Percentiles rank a stretch among this genome's conserved stretches.
These are phyloP conservation scores for Apeltes quadracus DNA, from an alignment of 2,113 vertebrate species.

Conservation along the genomic window DNA sequence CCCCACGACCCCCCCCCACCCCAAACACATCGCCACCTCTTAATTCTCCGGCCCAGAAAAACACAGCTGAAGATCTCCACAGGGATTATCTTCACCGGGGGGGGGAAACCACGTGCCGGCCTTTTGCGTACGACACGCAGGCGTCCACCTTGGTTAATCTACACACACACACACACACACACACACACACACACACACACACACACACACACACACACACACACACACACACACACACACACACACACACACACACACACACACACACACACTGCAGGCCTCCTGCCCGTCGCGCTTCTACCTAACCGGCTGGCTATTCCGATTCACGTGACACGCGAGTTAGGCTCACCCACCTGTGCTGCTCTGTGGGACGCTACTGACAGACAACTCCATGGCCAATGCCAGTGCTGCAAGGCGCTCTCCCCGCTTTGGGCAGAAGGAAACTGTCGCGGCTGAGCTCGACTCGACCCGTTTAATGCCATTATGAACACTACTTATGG, in stretches of 20 bases:
- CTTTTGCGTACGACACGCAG: slow-evolving; percentile 30
- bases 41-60: slow-evolving; percentile 69
- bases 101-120: slow-evolving; percentile 60
- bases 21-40: slow-evolving; percentile 18
- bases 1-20: neutral
- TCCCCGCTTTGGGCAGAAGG: slow-evolving; percentile 59
- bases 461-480: slow-evolving; percentile 74
- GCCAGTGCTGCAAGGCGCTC: slow-evolving; percentile 53
- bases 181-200: slow-evolving; percentile 35
- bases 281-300: slow-evolving; percentile 43
- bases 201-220: slow-evolving; percentile 22
- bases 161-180: slow-evolving; percentile 39
- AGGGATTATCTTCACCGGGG: slow-evolving; percentile 62
- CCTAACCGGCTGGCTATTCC: slow-evolving; percentile 20
- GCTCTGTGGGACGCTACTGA: slow-evolving; percentile 70
- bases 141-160: slow-evolving; percentile 56
- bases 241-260: slow-evolving; percentile 43
- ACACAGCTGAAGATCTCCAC: slow-evolving; percentile 66
- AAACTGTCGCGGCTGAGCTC: slow-evolving; percentile 67
- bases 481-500: slow-evolving; percentile 77
- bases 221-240: slow-evolving; percentile 33
- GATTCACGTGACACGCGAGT: slow-evolving; percentile 59
- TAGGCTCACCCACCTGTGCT: slow-evolving; percentile 75
- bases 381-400: slow-evolving; percentile 79
- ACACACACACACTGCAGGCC: neutral